Conservation (phyloP, 1,140 invertebrate species). For the Drosophila kohkoa region DNA sequence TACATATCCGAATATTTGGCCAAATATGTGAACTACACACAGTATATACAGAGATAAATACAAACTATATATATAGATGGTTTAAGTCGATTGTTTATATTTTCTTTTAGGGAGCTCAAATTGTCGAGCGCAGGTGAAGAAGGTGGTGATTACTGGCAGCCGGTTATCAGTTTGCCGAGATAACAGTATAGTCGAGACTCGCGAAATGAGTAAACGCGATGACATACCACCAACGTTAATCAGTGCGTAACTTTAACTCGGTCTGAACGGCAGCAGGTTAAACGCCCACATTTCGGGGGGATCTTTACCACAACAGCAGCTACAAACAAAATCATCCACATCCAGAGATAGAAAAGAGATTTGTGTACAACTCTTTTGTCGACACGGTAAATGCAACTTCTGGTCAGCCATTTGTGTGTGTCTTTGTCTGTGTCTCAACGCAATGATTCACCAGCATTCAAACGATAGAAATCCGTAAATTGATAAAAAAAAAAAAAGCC, state of each 20-base stretch:
- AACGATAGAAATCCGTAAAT: conserved; percentile 60
- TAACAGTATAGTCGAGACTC: conserved; percentile 50
- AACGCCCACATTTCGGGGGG: not conserved
- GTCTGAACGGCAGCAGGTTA: conserved; percentile 19
- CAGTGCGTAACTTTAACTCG: conserved; percentile 53
- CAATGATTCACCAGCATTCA: conserved; percentile 43
- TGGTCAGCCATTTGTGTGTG: conserved; percentile 1
- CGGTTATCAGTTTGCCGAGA: conserved; percentile 54
- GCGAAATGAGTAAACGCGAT: conserved; percentile 74
- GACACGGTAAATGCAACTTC: conserved; percentile 26
- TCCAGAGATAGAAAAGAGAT: not conserved
- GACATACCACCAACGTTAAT: conserved; percentile 73
- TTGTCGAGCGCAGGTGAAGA: conserved; percentile 35
- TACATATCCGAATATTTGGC: conserved; percentile 2
- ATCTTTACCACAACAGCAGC: too few species aligned
- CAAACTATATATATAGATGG: conserved; percentile 19
- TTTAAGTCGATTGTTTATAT: conserved; percentile 64
- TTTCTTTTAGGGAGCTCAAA: conserved; percentile 55
- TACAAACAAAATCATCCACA: not conserved
- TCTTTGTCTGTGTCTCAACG: conserved; percentile 37
- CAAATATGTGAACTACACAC: not conserved
- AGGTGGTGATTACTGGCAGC: conserved; percentile 62
- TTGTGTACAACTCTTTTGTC: not conserved
- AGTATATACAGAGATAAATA: not conserved
- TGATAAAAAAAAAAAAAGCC: conserved; percentile 39